A percentile compares a stretch with the other conserved stretches of the same genome.
These are phyloP conservation scores for Parapristionchus giblindavisi DNA, from an alignment of 2,888 invertebrate genomes.

Conservation along the genomic window DNA sequence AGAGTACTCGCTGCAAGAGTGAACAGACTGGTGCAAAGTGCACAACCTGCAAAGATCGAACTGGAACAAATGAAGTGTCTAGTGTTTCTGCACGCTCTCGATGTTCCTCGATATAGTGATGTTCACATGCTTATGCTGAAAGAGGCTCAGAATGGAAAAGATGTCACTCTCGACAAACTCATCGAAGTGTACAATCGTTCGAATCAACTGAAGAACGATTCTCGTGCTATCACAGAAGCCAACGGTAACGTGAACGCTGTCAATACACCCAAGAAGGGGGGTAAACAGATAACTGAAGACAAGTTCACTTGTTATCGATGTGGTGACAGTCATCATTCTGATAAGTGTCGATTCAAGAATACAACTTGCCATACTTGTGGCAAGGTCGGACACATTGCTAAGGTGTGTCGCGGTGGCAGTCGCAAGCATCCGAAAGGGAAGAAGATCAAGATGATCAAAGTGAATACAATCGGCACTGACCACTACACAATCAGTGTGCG, in stretches of 20 bases:
- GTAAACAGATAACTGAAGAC: neutral
- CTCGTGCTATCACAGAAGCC: neutral
- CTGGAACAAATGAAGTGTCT: too few species aligned
- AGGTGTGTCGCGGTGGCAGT: too few species aligned
- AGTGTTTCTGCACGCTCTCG: neutral
- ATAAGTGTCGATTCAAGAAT: neutral
- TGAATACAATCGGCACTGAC: neutral
- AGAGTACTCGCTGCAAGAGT: too few species aligned
- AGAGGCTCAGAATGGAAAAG: constrained; percentile 4
- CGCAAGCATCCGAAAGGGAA: too few species aligned
- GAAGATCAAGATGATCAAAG: too few species aligned
- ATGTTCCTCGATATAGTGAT: neutral
- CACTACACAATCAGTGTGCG: constrained; percentile 3
- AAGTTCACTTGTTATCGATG: neutral
- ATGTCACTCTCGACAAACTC: neutral
- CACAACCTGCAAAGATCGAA: too few species aligned
- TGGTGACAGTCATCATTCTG: neutral
- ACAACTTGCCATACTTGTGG: neutral
- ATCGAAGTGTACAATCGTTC: neutral
- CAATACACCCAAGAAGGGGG: neutral
- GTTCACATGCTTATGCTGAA: neutral
- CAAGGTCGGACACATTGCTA: neutral
- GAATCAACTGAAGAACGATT: constrained; percentile 6
- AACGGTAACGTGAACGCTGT: neutral
- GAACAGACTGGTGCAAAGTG: too few species aligned